Base-by-base conservation (phyloP, 2,113 vertebrate genomes). In the Vanacampus margaritifer region DNA sequence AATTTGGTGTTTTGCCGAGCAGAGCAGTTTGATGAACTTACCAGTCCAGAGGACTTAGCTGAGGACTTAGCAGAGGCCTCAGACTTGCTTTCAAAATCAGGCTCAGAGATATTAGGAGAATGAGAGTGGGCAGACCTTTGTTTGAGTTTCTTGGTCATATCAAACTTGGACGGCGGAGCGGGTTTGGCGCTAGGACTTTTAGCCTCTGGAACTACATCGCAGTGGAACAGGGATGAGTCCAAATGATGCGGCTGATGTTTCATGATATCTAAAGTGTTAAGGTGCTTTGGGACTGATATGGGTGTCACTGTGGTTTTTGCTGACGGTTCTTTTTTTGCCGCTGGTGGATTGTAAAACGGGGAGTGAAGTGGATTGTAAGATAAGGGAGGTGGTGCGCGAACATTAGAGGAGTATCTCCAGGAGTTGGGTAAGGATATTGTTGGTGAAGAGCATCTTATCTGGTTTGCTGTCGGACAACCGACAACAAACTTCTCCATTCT, bases 371-470 rank as follows among this genome's bases (percentile, higher is more conserved):
- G 97, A 73, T 98, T 98, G 78, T 98, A 99, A 51, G 94, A 95
- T 39, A 94, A 74, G 0, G 96, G 95, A 21, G 97, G 97, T 43
- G 97, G 97, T 1, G 97, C 95, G 68, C 96, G 93, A 43, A 99
- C 83, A n/a, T 94, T 99, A n/a, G 97, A 88, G 50, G 96, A 98
- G n/a, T 95, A 98, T 86, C 96, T 96, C 96, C 96, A 99, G 26
- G 92, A 90, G 48, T 93, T 91, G 0, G 96, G 96, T 54, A 98
- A 91, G 19, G 97, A 98, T 0, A 92, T 88, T n/a, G 94, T 92
- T 3, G 95, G 96, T 64, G 97, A 99, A 37, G 89, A 80, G 45
- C 93, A 83, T 70, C 92, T 93, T 21, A 88, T 82, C 69, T 87
- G 89, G 62, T 93, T 93, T 71, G 94, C 93, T 1, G 94, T 94